These are phyloP conservation scores for Heliangelus exortis DNA, from an alignment of 2,797 vertebrate genomes.

Conservation along the genomic window DNA sequence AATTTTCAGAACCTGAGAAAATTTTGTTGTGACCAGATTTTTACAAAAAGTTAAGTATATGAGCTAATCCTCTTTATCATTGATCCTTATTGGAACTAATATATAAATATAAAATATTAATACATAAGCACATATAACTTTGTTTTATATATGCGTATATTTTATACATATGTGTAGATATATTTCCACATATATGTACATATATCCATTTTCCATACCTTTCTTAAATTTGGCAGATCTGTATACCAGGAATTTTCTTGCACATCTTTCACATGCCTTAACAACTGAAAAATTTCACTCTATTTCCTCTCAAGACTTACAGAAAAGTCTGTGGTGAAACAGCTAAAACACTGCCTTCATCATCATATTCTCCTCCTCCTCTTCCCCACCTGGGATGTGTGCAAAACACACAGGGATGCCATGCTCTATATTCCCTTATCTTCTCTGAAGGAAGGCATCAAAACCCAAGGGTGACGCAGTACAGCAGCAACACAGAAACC, in stretches of 20 bases:
- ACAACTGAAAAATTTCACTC: background rate
- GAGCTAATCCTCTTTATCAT: background rate
- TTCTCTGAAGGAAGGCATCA: background rate
- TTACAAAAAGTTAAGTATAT: background rate
- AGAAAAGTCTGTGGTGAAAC: background rate
- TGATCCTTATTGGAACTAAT: background rate
- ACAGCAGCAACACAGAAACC: background rate
- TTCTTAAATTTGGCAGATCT: background rate
- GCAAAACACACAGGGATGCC: background rate
- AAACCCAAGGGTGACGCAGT: background rate
- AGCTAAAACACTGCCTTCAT: background rate
- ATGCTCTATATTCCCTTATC: background rate
- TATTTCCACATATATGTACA: background rate
- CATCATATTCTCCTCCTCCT: background rate
- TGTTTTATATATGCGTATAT: background rate
- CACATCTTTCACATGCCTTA: background rate
- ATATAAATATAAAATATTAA: background rate
- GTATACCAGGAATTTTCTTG: background rate
- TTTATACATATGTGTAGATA: background rate
- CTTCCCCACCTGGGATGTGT: background rate
- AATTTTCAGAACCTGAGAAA: background rate
- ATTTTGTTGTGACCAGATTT: background rate
- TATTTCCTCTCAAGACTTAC: background rate
- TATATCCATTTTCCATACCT: background rate
- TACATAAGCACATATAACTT: background rate